These are phyloP conservation scores for Entomobrya proxima DNA, from an alignment of 2,888 invertebrate genomes.

Conservation along the genomic window DNA sequence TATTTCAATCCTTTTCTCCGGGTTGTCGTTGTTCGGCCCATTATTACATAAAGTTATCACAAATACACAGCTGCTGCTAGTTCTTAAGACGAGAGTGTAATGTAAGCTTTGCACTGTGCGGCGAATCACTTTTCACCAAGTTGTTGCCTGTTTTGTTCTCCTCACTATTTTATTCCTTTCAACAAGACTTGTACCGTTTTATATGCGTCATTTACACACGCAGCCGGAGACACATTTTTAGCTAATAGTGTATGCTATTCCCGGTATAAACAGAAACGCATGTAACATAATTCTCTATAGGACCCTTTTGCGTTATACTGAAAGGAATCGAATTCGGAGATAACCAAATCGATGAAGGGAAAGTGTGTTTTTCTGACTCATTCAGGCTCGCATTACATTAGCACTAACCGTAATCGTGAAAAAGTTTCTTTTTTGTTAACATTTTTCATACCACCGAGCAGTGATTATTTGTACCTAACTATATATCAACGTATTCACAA, in stretches of 20 bases:
- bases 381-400: constrained; percentile 34
- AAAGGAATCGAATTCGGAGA: not conserved
- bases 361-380: not conserved
- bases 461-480: not conserved
- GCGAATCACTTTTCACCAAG: not conserved
- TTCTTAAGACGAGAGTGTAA: not conserved
- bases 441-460: not conserved
- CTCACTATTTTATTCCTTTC: not conserved
- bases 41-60: constrained; percentile 23
- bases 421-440: not conserved
- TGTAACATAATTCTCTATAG: too few relatives aligned
- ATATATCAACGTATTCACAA: not conserved
- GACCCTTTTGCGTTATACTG: too few relatives aligned
- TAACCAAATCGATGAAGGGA: not conserved
- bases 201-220: not conserved
- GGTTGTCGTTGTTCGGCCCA: constrained; percentile 10
- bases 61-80: not conserved
- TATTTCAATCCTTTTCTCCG: constrained; percentile 31
- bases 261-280: too few relatives aligned
- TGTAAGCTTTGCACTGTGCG: not conserved
- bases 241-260: too few relatives aligned
- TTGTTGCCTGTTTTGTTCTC: not conserved
- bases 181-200: not conserved
- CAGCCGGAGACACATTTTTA: not conserved
- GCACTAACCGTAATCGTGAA: constrained; percentile 29